Conservation (phyloP, 2,888 invertebrate species). For the Lithophane leautieri region DNA sequence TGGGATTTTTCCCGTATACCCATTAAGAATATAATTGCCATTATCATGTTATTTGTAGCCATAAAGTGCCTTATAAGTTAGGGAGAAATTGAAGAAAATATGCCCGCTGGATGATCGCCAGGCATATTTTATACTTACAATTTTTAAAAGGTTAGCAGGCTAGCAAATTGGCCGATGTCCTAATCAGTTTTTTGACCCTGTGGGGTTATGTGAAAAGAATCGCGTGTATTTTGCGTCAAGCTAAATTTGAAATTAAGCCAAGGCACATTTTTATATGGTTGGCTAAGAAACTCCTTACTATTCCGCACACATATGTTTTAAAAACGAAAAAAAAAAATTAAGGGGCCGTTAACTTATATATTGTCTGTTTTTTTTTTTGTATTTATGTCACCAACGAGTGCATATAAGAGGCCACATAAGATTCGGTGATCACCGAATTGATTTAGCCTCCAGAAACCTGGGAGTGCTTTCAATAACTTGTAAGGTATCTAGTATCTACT, state of each 20-base stretch:
- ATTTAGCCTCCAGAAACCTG: too few relatives aligned
- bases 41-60: conserved; percentile 26
- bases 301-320: background rate
- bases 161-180: conserved; percentile 50
- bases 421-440: background rate
- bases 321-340: background rate
- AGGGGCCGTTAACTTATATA: too few relatives aligned
- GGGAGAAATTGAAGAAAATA: conserved; percentile 12
- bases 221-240: conserved; percentile 1
- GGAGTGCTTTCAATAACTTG: background rate
- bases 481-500: too few relatives aligned
- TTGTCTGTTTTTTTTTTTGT: too few relatives aligned
- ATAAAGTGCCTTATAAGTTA: conserved; percentile 27
- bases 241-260: conserved; percentile 43
- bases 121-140: conserved; percentile 18
- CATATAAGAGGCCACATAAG: too few relatives aligned
- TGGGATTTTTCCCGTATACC: background rate
- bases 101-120: conserved; percentile 56
- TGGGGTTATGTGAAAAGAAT: conserved; percentile 6
- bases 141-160: conserved; percentile 36
- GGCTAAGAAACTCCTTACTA: too few relatives aligned
- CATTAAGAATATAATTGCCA: conserved; percentile 25
- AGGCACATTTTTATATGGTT: background rate
- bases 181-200: conserved; percentile 57
- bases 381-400: background rate